These are phyloP conservation scores for Zaprionus kolodkinae DNA, from an alignment of 1,140 invertebrate species.

Conservation along the genomic window DNA sequence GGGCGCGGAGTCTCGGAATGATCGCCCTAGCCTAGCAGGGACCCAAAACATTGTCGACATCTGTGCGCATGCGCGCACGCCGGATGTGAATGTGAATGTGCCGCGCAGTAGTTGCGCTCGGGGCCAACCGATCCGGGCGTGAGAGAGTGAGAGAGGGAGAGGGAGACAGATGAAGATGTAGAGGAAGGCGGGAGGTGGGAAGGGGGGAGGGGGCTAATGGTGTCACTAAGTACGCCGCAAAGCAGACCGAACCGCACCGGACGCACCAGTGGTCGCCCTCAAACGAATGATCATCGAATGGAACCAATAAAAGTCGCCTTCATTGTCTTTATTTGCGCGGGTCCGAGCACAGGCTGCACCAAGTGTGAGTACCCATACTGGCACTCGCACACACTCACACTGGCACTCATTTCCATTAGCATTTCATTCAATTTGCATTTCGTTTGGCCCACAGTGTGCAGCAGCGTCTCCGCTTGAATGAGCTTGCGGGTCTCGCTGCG, in stretches of 20 bases:
- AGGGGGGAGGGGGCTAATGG: constrained; percentile 60
- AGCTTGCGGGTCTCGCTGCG: constrained; percentile 54
- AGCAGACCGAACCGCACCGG: constrained; percentile 46
- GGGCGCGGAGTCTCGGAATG: constrained; percentile 22
- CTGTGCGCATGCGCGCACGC: constrained; percentile 72
- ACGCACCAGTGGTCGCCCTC: constrained; percentile 36
- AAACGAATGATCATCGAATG: constrained; percentile 80
- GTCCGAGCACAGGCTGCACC: constrained; percentile 57
- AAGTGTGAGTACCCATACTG: constrained; percentile 17
- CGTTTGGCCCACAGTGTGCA: constrained; percentile 32
- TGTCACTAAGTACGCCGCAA: constrained; percentile 82
- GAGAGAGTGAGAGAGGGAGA: constrained; percentile 1
- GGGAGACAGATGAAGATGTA: background rate
- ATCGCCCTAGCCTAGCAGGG: constrained; percentile 16
- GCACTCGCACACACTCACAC: constrained; percentile 29
- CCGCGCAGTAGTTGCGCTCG: background rate
- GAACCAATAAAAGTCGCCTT: constrained; percentile 83
- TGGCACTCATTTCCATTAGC: constrained; percentile 61
- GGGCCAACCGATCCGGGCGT: constrained; percentile 25
- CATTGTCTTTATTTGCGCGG: constrained; percentile 80
- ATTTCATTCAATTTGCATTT: constrained; percentile 82
- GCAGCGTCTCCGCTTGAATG: constrained; percentile 64
- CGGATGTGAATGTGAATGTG: constrained; percentile 74
- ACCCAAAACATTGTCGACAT: constrained; percentile 37
- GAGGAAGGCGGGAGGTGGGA: constrained; percentile 15